Percentiles rank a stretch among this genome's conserved stretches.
These are phyloP conservation scores for Rhagonycha fulva DNA, from an alignment of 2,888 invertebrate genomes.

Conservation along the genomic window DNA sequence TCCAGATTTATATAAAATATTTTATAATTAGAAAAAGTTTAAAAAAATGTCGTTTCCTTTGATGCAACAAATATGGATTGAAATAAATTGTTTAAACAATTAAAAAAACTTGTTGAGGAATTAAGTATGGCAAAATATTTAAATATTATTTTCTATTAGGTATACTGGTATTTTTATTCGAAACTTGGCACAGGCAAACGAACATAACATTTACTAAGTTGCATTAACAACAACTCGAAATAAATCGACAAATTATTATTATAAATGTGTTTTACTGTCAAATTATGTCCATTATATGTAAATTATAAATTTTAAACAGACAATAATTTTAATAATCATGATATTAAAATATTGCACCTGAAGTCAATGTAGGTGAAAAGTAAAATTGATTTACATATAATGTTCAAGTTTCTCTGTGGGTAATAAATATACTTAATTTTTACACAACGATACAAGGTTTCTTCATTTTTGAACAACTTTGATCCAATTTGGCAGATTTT, in stretches of 20 bases:
- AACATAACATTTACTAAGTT: background rate
- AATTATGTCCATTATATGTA: too few relatives aligned
- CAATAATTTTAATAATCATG: background rate
- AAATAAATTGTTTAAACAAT: background rate
- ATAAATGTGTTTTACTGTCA: too few relatives aligned
- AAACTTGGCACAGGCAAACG: background rate
- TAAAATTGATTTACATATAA: too few relatives aligned
- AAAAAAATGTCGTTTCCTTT: too few relatives aligned
- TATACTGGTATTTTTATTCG: background rate
- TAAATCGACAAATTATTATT: background rate
- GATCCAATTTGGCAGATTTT: too few relatives aligned
- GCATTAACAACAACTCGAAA: background rate
- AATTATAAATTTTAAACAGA: background rate
- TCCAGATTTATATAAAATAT: background rate
- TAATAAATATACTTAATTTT: too few relatives aligned
- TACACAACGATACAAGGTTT: too few relatives aligned
- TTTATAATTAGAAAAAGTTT: too few relatives aligned
- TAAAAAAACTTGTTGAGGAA: background rate
- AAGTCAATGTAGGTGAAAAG: too few relatives aligned
- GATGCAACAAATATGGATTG: background rate
- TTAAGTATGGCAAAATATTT: background rate
- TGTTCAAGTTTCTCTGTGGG: too few relatives aligned
- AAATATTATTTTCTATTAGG: background rate
- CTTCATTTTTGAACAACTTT: too few relatives aligned
- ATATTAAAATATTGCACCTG: background rate